Base-by-base conservation (phyloP, 1,140 invertebrate genomes). In the Drosophila varians region DNA sequence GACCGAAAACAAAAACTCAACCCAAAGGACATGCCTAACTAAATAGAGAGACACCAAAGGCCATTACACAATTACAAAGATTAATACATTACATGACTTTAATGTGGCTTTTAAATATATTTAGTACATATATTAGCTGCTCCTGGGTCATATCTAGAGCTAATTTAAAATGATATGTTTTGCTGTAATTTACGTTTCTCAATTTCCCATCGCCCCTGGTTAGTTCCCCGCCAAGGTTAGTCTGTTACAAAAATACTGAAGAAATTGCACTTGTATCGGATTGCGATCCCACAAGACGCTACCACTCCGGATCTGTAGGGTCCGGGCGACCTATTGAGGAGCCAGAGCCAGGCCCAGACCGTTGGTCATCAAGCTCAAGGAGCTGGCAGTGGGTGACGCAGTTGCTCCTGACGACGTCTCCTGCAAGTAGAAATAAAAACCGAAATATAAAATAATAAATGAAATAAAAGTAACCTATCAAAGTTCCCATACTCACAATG, bases 401-500 rank as follows among this genome's bases (percentile, higher is more conserved):
- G 53, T 16, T n/a, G 60, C 25, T 8, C 55, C 68, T 38, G 88
- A 40, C 0, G 88, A 40, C 0, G 89, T 77, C 46, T 90, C 89
- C 89, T 90, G 34, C 0, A 64, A 66, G 25, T 36, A 26, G 1
- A 28, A 19, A 47, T n/a, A 0, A 19, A 5, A 26, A 36, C 11
- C n/a, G n/a, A n/a, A 23, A 53, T 19, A 57, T 7, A 51, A 12
- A 3, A n/a, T 3, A n/a, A 12, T 36, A 36, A 36, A 36, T 1
- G 12, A 4, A 36, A 36, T 36, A 4, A 14, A 12, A 36, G 9
- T 12, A 36, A 12, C 12, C n/a, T 12, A 36, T 14, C 16, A 38
- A 31, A 4, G 0, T 34, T n/a, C 4, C 38, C 62, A 64, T 75
- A 93, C 93, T 93, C 88, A 93, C 93, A 91, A 93, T 93, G 87